Conservation (phyloP, 2,888 invertebrate genomes). For the Malachius bipustulatus region DNA sequence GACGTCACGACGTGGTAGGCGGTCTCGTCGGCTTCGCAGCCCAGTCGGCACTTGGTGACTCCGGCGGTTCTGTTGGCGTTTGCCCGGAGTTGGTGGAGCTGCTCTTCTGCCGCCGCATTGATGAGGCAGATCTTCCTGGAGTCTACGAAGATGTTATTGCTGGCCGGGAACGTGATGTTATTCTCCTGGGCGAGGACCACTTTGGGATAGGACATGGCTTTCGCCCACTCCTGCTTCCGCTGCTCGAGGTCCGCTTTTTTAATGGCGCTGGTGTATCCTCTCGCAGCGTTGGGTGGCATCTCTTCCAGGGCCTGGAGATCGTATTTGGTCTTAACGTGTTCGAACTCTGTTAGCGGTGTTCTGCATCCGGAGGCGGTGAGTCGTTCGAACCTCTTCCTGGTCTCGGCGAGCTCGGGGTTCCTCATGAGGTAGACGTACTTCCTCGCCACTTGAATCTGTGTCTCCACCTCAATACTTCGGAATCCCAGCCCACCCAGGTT, state of each 20-base stretch:
- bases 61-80: too few species aligned
- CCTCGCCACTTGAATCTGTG: constrained; percentile 12
- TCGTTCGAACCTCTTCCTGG: not conserved
- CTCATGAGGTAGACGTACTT: constrained; percentile 5
- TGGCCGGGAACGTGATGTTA: not conserved
- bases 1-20: constrained; percentile 8
- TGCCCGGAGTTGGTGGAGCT: constrained; percentile 3
- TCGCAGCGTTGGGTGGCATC: not conserved
- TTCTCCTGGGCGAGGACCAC: not conserved
- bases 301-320: not conserved
- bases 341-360: constrained; percentile 11
- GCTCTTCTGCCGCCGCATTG: constrained; percentile 4
- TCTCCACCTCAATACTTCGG: constrained; percentile 10
- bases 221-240: not conserved
- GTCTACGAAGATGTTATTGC: not conserved
- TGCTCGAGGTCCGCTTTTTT: not conserved
- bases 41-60: not conserved
- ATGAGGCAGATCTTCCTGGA: not conserved
- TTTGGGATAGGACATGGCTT: not conserved
- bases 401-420: constrained; percentile 8
- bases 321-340: constrained; percentile 7
- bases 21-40: constrained; percentile 4
- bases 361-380: constrained; percentile 9
- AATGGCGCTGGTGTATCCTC: not conserved
- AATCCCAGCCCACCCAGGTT: constrained; percentile 3